These are phyloP conservation scores for Archips crataeganus DNA, from an alignment of 2,888 invertebrate species.

Conservation along the genomic window DNA sequence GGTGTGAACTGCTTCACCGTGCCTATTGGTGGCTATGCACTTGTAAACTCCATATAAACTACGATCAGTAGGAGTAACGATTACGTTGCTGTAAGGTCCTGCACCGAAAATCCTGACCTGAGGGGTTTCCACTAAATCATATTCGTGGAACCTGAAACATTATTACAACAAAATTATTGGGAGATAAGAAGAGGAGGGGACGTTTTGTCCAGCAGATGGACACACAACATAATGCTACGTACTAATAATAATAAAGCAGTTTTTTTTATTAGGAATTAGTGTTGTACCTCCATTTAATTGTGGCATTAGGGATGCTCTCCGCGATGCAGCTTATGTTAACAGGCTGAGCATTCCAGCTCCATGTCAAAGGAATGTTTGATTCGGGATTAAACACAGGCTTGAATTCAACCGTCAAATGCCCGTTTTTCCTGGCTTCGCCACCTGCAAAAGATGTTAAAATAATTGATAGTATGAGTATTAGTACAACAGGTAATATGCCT, in stretches of 20 bases:
- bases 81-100: constrained; percentile 90
- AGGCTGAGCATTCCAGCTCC: constrained; percentile 93
- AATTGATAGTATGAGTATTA: neutral
- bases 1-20: constrained; percentile 89
- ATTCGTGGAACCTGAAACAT: constrained; percentile 76
- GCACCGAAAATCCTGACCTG: constrained; percentile 87
- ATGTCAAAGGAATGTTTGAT: constrained; percentile 88
- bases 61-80: constrained; percentile 88
- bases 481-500: neutral
- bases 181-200: too few species aligned
- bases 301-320: constrained; percentile 96
- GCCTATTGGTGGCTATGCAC: constrained; percentile 92
- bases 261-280: constrained; percentile 27
- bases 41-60: constrained; percentile 91
- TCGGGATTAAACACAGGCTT: constrained; percentile 91
- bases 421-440: constrained; percentile 90
- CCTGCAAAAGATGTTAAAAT: constrained; percentile 61
- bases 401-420: constrained; percentile 93
- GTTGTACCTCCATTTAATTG: constrained; percentile 92
- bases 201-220: neutral
- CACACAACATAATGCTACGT: neutral
- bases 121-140: constrained; percentile 83
- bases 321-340: constrained; percentile 95
- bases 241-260: neutral
- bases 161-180: constrained; percentile 6